Evolutionary conservation across 2,113 vertebrate species (phyloP).

Genomic region (Limnothrissa miodon): DNA sequence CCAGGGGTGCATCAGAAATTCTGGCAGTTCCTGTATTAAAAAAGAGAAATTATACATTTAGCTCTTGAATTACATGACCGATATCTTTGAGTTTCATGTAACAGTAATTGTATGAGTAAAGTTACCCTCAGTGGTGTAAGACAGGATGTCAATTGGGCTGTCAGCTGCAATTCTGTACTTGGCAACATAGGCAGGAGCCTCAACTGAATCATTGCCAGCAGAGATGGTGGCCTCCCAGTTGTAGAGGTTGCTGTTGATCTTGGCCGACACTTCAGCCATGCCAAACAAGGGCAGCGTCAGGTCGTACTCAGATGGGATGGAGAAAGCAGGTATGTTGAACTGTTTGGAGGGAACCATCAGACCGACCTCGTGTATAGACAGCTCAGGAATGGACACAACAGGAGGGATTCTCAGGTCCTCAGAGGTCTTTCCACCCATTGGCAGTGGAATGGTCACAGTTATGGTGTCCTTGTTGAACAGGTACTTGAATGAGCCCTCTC

Average conservation of each 20-base stretch:
- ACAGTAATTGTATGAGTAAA: slow-evolving; percentile 20
- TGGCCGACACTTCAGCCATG: slow-evolving; percentile 74
- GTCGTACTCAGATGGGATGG: slow-evolving; percentile 73
- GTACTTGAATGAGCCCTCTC: slow-evolving; percentile 78
- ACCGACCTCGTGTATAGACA: slow-evolving; percentile 71
- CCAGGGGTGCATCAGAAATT: slow-evolving; percentile 61
- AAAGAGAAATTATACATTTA: background rate
- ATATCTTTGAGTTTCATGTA: background rate
- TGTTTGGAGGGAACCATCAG: slow-evolving; percentile 68
- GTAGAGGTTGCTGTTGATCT: slow-evolving; percentile 84
- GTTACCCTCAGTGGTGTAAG: slow-evolving; percentile 82
- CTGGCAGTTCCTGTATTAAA: slow-evolving; percentile 71
- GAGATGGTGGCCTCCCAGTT: slow-evolving; percentile 77
- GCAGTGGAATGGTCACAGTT: slow-evolving; percentile 77
- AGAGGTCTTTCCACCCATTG: slow-evolving; percentile 82
- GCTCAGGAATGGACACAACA: slow-evolving; percentile 65
- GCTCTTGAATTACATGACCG: background rate
- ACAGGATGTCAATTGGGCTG: slow-evolving; percentile 74
- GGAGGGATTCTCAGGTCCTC: slow-evolving; percentile 69
- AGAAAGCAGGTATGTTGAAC: slow-evolving; percentile 75
- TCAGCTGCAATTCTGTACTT: slow-evolving; percentile 70
- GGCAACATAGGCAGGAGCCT: slow-evolving; percentile 56
- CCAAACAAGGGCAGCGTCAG: slow-evolving; percentile 79
- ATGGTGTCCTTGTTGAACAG: slow-evolving; percentile 75
- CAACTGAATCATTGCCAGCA: slow-evolving; percentile 74